Evolutionary conservation across 2,113 vertebrate species (phyloP).

Genomic region (Pelusios castaneus): DNA sequence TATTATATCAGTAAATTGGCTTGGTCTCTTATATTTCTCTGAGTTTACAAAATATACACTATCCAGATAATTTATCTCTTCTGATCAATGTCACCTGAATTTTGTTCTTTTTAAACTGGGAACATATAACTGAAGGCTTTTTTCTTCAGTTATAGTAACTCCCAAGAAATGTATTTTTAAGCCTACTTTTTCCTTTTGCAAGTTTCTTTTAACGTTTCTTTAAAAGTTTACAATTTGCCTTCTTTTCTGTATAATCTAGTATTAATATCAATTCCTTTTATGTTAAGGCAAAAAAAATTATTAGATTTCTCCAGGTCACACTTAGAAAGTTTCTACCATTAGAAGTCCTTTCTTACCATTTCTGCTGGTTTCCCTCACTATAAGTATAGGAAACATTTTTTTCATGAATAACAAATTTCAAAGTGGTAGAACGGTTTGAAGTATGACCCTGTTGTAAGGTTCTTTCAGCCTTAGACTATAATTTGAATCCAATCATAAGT

Average conservation of each 20-base stretch:
- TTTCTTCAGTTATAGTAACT: fast-evolving
- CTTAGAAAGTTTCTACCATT: neutral
- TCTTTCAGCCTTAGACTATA: slow-evolving; percentile 38
- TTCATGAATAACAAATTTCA: neutral
- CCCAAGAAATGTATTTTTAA: neutral
- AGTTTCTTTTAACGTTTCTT: neutral
- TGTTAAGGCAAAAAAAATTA: neutral
- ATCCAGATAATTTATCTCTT: neutral
- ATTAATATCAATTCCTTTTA: neutral
- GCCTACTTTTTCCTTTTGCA: neutral
- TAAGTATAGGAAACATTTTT: slow-evolving; percentile 1
- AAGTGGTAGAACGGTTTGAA: slow-evolving; percentile 8
- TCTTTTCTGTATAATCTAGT: neutral
- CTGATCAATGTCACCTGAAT: neutral
- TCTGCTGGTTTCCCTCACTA: neutral
- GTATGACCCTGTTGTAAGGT: neutral
- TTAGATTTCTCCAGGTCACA: neutral
- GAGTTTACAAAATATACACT: neutral
- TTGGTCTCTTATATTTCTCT: neutral
- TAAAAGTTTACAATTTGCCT: neutral
- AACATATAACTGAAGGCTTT: neutral
- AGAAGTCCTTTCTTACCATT: neutral
- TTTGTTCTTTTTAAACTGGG: neutral
- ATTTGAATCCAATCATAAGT: slow-evolving; percentile 56
- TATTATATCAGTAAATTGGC: neutral